Percentiles rank a stretch among this genome's conserved stretches.
phyloP scores from a whole-genome alignment of 2,888 invertebrate genomes.

The Eupeodes latifasciatus region DNA sequence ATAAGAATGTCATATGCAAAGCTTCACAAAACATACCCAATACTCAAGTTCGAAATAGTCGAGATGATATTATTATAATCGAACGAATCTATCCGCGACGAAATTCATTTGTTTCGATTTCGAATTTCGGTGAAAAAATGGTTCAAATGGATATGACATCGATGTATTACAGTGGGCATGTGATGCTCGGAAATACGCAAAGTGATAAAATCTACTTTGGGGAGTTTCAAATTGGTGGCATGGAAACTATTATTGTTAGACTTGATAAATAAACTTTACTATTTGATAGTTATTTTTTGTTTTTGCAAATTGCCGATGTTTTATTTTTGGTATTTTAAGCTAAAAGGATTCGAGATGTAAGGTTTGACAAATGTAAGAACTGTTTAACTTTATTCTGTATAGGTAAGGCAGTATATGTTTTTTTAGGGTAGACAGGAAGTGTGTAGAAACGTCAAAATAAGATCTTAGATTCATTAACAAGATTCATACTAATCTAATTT shows the following conservation, averaged over 20 bases:
- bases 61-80: constrained; percentile 88
- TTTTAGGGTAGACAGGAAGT: too few relatives aligned
- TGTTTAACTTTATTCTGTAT: too few relatives aligned
- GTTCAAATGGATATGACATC: constrained; percentile 90
- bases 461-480: too few relatives aligned
- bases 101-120: constrained; percentile 90
- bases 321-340: not conserved
- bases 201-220: constrained; percentile 83
- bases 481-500: too few relatives aligned
- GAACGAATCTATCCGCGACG: constrained; percentile 92
- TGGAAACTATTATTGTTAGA: constrained; percentile 87
- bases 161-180: constrained; percentile 89
- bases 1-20: constrained; percentile 89
- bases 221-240: constrained; percentile 85
- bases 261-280: constrained; percentile 85
- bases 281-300: constrained; percentile 15
- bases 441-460: too few relatives aligned
- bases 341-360: too few relatives aligned
- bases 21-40: constrained; percentile 87
- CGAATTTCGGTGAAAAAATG: constrained; percentile 88
- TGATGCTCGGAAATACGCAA: constrained; percentile 78
- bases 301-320: constrained; percentile 30
- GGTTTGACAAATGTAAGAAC: too few relatives aligned
- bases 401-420: too few relatives aligned
- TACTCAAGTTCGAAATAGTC: constrained; percentile 88